Percentiles rank a stretch among this genome's conserved stretches.
phyloP scores from a whole-genome alignment of 2,113 vertebrate species.

The Bagarius yarrelli region DNA sequence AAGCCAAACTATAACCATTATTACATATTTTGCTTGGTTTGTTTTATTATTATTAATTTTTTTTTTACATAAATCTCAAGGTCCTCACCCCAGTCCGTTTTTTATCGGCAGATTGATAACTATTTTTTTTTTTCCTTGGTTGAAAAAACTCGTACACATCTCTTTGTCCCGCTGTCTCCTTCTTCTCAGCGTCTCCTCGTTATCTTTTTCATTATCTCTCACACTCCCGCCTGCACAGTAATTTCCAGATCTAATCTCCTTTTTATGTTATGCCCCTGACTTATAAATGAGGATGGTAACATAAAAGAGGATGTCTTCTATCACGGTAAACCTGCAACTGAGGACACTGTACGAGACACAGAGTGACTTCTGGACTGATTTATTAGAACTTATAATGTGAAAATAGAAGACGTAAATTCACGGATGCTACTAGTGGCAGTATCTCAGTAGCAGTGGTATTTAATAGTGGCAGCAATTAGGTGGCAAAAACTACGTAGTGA shows the following conservation, averaged over 20 bases:
- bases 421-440: background rate
- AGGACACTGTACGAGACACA: background rate
- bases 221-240: background rate
- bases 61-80: no score
- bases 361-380: background rate
- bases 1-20: no score
- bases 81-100: no score
- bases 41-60: no score
- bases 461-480: background rate
- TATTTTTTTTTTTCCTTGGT: no score
- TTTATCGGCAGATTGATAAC: no score
- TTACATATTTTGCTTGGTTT: no score
- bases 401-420: background rate
- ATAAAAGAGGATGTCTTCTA: background rate
- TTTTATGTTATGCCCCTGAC: conserved; percentile 24
- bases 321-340: background rate
- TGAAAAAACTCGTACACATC: background rate
- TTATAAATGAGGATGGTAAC: background rate
- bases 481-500: no score
- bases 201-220: background rate
- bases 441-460: background rate
- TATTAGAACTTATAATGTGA: background rate
- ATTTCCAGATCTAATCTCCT: background rate
- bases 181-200: background rate
- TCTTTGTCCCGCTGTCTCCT: background rate